Conservation (phyloP, 2,113 vertebrate species). For the Poecile atricapillus region DNA sequence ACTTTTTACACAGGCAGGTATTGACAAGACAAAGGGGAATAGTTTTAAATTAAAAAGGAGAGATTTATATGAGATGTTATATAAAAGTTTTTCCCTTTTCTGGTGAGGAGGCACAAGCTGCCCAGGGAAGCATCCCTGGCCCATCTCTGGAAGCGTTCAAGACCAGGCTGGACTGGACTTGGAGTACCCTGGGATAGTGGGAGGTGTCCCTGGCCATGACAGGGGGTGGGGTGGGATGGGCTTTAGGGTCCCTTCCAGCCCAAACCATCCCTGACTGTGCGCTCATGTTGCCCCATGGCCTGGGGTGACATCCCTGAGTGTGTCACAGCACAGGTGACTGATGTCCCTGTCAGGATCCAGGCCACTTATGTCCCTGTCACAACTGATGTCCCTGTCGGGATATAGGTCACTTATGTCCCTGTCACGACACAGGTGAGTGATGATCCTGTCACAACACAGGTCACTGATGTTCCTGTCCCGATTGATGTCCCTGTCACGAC, state of each 20-base stretch:
- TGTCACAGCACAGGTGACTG: background rate
- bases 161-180: accelerated
- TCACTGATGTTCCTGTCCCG: background rate
- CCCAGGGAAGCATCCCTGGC: background rate
- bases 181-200: accelerated
- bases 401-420: background rate
- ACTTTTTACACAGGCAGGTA: background rate
- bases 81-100: background rate
- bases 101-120: accelerated
- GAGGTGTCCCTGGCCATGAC: accelerated
- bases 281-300: accelerated
- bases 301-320: no score
- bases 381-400: accelerated
- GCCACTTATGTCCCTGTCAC: background rate
- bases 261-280: no score
- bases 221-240: accelerated
- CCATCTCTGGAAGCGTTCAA: background rate
- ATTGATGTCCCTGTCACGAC: background rate
- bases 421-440: no score
- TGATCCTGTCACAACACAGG: background rate
- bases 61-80: background rate
- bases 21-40: background rate
- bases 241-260: background rate
- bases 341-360: background rate
- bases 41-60: background rate